These are phyloP conservation scores for Chloroceryle amazona DNA, from an alignment of 2,797 vertebrate species.

Conservation along the genomic window DNA sequence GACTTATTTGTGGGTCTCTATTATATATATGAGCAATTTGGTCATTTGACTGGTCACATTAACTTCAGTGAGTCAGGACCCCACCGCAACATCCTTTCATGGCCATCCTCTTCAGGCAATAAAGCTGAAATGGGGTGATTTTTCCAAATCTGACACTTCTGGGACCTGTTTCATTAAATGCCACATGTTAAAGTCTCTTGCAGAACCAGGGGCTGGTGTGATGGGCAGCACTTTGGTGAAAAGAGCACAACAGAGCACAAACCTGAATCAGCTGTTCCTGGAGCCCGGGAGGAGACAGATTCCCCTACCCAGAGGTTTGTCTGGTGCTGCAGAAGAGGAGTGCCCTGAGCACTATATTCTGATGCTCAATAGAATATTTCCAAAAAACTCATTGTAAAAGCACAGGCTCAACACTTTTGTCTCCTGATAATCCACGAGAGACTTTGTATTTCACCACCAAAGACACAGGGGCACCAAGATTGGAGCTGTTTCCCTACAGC, in stretches of 20 bases:
- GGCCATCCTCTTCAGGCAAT: background rate
- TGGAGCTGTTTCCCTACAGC: background rate
- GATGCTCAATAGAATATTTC: background rate
- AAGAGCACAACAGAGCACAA: background rate
- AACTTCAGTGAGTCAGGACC: slow-evolving; percentile 4
- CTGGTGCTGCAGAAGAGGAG: background rate
- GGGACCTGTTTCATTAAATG: background rate
- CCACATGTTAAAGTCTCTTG: background rate
- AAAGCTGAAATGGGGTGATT: background rate
- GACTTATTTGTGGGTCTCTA: background rate
- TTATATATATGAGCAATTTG: background rate
- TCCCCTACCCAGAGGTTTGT: background rate
- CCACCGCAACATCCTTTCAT: background rate
- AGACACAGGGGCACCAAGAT: background rate
- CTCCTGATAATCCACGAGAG: background rate
- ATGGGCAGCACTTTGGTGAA: background rate
- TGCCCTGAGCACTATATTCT: background rate
- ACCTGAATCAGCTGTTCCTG: background rate
- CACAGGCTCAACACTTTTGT: background rate
- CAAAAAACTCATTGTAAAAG: background rate
- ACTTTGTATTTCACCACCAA: background rate
- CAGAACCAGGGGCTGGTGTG: background rate
- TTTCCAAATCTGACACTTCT: background rate
- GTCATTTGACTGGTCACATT: background rate
- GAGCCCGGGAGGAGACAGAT: background rate